These are phyloP conservation scores for Aphodius granarius DNA, from an alignment of 2,888 invertebrate genomes.

Conservation along the genomic window DNA sequence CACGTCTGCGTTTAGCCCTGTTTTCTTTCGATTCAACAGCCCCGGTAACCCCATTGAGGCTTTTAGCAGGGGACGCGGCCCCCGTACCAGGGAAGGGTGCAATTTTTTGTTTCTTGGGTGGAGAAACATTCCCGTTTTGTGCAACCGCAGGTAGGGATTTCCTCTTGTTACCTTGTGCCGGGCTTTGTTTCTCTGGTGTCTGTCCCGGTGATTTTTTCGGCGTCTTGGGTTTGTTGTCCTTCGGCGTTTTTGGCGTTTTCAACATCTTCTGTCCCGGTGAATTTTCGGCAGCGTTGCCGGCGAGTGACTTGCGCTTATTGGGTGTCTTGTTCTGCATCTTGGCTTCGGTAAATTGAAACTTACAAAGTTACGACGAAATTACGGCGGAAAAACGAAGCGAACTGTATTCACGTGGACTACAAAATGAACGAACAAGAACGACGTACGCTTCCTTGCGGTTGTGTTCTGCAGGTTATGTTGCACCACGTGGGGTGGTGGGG, in stretches of 20 bases:
- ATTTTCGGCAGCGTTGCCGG: background rate
- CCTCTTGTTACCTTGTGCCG: slow-evolving; percentile 15
- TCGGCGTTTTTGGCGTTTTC: slow-evolving; percentile 2
- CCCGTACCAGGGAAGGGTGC: slow-evolving; percentile 15
- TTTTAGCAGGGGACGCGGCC: background rate
- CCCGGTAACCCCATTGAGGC: background rate
- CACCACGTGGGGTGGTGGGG: background rate
- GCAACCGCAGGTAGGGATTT: slow-evolving; percentile 15
- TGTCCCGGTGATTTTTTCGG: background rate
- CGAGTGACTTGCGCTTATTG: background rate
- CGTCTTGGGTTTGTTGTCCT: background rate
- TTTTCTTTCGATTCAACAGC: background rate
- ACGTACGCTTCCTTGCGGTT: background rate
- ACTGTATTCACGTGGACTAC: background rate
- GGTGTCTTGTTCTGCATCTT: slow-evolving; percentile 6
- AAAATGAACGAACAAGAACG: too few species aligned
- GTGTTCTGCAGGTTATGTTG: background rate
- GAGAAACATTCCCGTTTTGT: slow-evolving; percentile 5
- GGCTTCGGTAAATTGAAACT: background rate
- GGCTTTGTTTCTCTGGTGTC: slow-evolving; percentile 13
- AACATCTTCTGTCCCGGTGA: background rate
- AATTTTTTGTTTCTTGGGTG: slow-evolving; percentile 18
- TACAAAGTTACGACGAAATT: background rate
- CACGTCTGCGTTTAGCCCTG: slow-evolving; percentile 16
- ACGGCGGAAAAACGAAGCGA: background rate